Base-by-base conservation (phyloP, 2,888 invertebrate genomes). In the Cerastis rubricosa region DNA sequence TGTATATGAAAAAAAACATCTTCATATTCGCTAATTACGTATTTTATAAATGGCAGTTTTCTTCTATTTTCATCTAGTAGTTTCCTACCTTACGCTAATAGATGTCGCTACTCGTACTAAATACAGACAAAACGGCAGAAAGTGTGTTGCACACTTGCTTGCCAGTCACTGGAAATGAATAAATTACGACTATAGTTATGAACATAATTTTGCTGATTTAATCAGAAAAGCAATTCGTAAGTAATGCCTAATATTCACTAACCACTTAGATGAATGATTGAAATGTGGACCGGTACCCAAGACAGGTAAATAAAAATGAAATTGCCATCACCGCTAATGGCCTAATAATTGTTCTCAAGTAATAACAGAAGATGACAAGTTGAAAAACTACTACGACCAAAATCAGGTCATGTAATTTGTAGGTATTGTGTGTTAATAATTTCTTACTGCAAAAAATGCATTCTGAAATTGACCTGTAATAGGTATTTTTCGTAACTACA, bases 81-180 rank as follows among this genome's bases (percentile, higher is more conserved):
- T 83, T 86, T 83, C 68, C 85, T 88, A 87, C 67, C 79, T 85
- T 87, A 86, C 17, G 17, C 74, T 83, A 87, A 81, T 76, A 88
- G 88, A 88, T 88, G 88, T 86, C 87, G 87, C 86, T 76, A 86
- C 81, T 54, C 43, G 66, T 76, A 71, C 51, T 71, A 70, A 82
- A 80, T 45, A 57, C n/a, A 51, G 11, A 49, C 8, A 19, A 35
- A 35, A 25, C 8, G 1, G 35, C 5, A 12, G 19, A 65, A 74
- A 69, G 43, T 49, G 71, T 79, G 49, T 47, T 51, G 9, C 22
- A 77, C 78, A 71, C 35, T 35, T 3, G 3, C n/a, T n/a, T n/a
- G n/a, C n/a, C 70, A n/a, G 63, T 63, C 70, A 51, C 11, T 40
- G 19, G 11, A 47, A 22, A 78, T 19, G 12, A 17, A 19, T 25